A percentile compares a stretch with the other conserved stretches of the same genome.
Conservation (phyloP, 2,113 vertebrate genomes). For the Enhydra lutris region DNA sequence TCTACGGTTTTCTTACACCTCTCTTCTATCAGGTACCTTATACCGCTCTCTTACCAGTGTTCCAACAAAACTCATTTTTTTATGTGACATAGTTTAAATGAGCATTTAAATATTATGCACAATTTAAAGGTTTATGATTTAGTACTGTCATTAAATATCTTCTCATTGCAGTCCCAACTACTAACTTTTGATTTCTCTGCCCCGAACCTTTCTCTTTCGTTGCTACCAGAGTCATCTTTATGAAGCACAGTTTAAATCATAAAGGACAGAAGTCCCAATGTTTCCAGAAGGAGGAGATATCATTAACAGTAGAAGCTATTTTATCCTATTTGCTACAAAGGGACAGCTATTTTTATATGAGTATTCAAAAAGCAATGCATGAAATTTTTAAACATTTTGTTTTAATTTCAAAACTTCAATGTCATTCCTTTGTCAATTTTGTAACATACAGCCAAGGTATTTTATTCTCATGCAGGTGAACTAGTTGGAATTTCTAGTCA, state of each 20-base stretch:
- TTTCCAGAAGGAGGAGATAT: neutral
- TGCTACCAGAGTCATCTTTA: neutral
- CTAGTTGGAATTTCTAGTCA: neutral
- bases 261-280: neutral
- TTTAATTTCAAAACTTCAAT: neutral
- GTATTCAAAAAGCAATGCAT: neutral
- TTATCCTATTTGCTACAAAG: neutral
- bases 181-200: neutral
- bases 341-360: neutral
- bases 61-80: slow-evolving; percentile 32
- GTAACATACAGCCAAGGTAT: neutral
- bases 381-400: neutral
- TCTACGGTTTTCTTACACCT: neutral
- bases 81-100: neutral
- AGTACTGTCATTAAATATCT: neutral
- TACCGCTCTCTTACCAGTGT: neutral
- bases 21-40: slow-evolving; percentile 6
- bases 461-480: neutral
- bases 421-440: neutral
- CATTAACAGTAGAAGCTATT: neutral
- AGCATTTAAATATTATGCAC: neutral
- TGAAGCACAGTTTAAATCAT: neutral
- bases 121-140: neutral
- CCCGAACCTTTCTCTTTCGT: neutral
- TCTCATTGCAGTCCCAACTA: neutral